Evolutionary conservation across 1,140 invertebrate genomes (phyloP).

Genomic region (Amphibalanus amphitrite): DNA sequence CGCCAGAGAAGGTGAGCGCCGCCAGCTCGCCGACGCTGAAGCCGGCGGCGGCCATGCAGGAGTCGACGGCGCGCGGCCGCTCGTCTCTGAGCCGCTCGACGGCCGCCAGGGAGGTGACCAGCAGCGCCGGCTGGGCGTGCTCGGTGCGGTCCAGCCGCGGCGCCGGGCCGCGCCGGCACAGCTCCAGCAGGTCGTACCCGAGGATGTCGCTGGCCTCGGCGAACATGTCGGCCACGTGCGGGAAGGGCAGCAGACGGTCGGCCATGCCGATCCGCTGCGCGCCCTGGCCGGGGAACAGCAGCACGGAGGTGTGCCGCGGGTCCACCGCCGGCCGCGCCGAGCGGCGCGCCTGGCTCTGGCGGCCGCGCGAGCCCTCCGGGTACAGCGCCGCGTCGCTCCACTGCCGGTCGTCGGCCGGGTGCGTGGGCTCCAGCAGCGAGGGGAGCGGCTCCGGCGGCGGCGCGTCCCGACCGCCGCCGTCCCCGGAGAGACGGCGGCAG

Average conservation of each 20-base stretch:
- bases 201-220: conserved; percentile 68
- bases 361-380: background rate
- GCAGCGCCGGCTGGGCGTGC: conserved; percentile 70
- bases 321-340: background rate
- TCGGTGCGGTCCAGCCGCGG: conserved; percentile 57
- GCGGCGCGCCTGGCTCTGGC: background rate
- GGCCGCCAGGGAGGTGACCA: conserved; percentile 76
- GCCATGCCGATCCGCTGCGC: conserved; percentile 40
- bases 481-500: background rate
- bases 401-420: background rate
- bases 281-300: conserved; percentile 83
- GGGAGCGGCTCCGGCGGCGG: background rate
- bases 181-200: conserved; percentile 63
- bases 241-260: conserved; percentile 49
- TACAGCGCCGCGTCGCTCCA: background rate
- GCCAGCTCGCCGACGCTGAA: conserved; percentile 92
- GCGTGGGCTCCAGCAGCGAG: background rate
- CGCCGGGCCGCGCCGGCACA: conserved; percentile 72
- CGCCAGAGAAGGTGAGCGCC: conserved; percentile 72
- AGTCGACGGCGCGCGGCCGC: conserved; percentile 51
- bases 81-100: conserved; percentile 61
- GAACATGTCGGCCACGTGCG: conserved; percentile 62
- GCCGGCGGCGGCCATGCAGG: conserved; percentile 65
- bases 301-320: conserved; percentile 25
- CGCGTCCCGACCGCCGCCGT: background rate